Evolutionary conservation across 2,888 invertebrate genomes (phyloP).

Genomic region (Brachyptera putata): DNA sequence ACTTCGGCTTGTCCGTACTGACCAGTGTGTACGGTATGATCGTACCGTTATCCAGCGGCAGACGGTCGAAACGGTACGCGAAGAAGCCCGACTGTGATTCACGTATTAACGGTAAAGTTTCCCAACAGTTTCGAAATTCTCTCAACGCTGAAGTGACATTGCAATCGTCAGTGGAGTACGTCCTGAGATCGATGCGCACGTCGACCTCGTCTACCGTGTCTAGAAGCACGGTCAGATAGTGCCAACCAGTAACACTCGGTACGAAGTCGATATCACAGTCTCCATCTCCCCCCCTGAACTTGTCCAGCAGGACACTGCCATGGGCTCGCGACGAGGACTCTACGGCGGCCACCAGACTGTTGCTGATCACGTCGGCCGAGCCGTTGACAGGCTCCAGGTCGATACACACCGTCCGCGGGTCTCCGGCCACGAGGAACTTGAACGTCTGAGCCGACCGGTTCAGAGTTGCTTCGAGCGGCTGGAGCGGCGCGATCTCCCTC

Average conservation of each 20-base stretch:
- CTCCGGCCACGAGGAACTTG: conserved; percentile 38
- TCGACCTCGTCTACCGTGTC: not conserved
- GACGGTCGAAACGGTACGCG: conserved; percentile 68
- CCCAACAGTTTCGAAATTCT: conserved; percentile 21
- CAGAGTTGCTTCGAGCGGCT: not conserved
- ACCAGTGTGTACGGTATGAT: conserved; percentile 61
- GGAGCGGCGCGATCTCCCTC: conserved; percentile 10
- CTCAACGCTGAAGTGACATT: not conserved
- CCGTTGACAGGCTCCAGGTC: conserved; percentile 3
- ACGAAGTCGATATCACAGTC: conserved; percentile 35
- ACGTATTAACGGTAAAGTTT: conserved; percentile 45
- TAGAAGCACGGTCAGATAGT: conserved; percentile 33
- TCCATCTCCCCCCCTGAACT: not conserved
- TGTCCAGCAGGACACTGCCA: not conserved
- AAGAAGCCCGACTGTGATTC: conserved; percentile 71
- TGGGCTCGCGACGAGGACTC: not conserved
- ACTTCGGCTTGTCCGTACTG: conserved; percentile 58
- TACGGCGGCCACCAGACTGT: too few species aligned
- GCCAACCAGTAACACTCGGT: conserved; percentile 38
- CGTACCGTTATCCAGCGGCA: conserved; percentile 58
- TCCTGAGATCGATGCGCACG: not conserved
- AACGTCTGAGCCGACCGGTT: not conserved
- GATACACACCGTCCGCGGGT: conserved; percentile 34
- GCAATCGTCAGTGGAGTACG: not conserved
- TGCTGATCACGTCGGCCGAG: not conserved